A percentile compares a stretch with the other conserved stretches of the same genome.
Evolutionary conservation across 2,113 vertebrate species (phyloP).

Genomic region (Plestiodon gilberti): DNA sequence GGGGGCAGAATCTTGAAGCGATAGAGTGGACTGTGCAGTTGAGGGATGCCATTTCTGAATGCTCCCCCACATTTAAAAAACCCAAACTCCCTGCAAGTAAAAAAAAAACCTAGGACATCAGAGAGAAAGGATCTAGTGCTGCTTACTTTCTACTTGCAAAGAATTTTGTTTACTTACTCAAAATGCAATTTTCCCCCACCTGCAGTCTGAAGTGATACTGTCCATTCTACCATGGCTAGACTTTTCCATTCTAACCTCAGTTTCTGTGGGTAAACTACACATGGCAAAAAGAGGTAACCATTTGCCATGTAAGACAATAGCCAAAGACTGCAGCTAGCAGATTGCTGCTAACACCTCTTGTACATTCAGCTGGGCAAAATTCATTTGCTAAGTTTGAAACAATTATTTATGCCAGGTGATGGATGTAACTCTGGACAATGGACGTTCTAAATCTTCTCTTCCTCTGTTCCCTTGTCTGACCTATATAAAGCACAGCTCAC

Average conservation of each 20-base stretch:
- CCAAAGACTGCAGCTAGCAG: neutral
- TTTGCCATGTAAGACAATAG: neutral
- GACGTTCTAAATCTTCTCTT: conserved; percentile 1
- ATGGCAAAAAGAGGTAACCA: neutral
- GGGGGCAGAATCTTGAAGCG: neutral
- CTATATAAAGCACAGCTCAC: neutral
- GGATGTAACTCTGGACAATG: conserved; percentile 45
- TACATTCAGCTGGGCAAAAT: neutral
- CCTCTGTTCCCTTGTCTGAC: neutral
- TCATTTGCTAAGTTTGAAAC: neutral
- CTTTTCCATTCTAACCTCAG: neutral
- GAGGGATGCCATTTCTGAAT: neutral
- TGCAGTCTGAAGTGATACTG: neutral
- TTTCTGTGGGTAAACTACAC: neutral
- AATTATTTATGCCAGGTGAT: neutral
- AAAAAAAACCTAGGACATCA: neutral
- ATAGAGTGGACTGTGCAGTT: neutral
- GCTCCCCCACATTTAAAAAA: neutral
- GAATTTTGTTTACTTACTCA: neutral
- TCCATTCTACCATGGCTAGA: neutral
- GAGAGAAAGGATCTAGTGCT: neutral
- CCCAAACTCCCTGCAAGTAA: neutral
- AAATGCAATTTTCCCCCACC: too few relatives aligned
- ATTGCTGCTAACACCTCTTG: neutral
- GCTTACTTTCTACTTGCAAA: neutral